A percentile compares a stretch with the other conserved stretches of the same genome.
Conservation (phyloP, 2,797 vertebrate species). For the Eutrigla gurnardus region DNA sequence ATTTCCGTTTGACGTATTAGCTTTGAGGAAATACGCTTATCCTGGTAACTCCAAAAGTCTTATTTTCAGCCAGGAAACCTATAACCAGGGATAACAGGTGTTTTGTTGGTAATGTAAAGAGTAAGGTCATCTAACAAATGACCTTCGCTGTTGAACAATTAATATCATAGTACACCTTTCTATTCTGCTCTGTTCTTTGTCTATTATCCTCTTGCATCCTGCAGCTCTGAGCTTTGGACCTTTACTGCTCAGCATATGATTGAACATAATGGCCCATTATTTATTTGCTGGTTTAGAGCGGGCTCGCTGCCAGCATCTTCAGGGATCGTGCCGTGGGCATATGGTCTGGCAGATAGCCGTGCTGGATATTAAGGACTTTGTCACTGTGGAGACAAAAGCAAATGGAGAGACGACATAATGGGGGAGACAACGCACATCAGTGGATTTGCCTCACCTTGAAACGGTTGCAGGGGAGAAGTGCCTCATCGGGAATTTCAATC, state of each 20-base stretch:
- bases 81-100: background rate
- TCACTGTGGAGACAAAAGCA: slow-evolving; percentile 55
- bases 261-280: slow-evolving; percentile 82
- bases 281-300: slow-evolving; percentile 78
- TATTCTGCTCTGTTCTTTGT: background rate
- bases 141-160: background rate
- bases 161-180: background rate
- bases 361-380: slow-evolving; percentile 71
- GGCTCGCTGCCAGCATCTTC: slow-evolving; percentile 76
- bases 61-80: background rate
- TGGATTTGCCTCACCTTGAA: slow-evolving; percentile 58
- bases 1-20: background rate
- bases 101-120: background rate
- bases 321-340: slow-evolving; percentile 77
- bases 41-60: background rate
- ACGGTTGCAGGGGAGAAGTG: slow-evolving; percentile 29
- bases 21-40: too few species aligned
- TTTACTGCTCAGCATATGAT: slow-evolving; percentile 78
- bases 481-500: slow-evolving; percentile 38
- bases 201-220: slow-evolving; percentile 31
- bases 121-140: background rate
- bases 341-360: slow-evolving; percentile 76
- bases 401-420: slow-evolving; percentile 37
- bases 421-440: slow-evolving; percentile 31
- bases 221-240: slow-evolving; percentile 63